Conservation (phyloP, 2,888 invertebrate genomes). For the Arctia plantaginis region DNA sequence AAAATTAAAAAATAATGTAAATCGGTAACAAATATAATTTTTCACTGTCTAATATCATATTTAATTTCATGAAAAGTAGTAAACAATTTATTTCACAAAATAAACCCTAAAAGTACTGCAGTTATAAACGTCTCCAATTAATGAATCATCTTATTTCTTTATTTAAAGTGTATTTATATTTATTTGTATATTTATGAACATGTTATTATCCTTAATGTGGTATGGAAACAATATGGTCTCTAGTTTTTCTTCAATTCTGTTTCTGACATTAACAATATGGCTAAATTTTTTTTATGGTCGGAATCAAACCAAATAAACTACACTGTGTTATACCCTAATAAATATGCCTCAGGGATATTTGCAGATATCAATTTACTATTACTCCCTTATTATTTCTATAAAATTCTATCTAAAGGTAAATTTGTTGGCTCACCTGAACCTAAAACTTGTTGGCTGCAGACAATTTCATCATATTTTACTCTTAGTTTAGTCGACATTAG, state of each 20-base stretch:
- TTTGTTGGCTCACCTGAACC: not conserved
- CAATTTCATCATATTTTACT: not conserved
- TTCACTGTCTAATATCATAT: too few relatives aligned
- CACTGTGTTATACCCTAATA: too few relatives aligned
- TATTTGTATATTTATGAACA: constrained; percentile 2
- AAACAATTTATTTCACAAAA: not conserved
- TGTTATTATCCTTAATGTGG: not conserved
- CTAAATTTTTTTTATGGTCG: not conserved
- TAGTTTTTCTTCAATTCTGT: not conserved
- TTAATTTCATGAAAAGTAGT: too few relatives aligned
- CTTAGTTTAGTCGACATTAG: not conserved
- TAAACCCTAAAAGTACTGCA: not conserved
- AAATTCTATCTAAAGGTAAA: too few relatives aligned
- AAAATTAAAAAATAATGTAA: not conserved
- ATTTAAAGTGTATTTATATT: not conserved
- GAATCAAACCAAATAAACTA: not conserved
- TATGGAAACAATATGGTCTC: not conserved
- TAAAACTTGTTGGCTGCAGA: not conserved
- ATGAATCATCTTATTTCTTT: constrained; percentile 1
- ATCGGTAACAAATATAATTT: too few relatives aligned
- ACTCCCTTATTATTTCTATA: too few relatives aligned
- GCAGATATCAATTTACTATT: not conserved
- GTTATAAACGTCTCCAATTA: not conserved
- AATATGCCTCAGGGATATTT: not conserved
- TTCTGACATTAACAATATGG: not conserved